These are phyloP conservation scores for Falco berigora DNA, from an alignment of 2,797 vertebrate genomes.

Conservation along the genomic window DNA sequence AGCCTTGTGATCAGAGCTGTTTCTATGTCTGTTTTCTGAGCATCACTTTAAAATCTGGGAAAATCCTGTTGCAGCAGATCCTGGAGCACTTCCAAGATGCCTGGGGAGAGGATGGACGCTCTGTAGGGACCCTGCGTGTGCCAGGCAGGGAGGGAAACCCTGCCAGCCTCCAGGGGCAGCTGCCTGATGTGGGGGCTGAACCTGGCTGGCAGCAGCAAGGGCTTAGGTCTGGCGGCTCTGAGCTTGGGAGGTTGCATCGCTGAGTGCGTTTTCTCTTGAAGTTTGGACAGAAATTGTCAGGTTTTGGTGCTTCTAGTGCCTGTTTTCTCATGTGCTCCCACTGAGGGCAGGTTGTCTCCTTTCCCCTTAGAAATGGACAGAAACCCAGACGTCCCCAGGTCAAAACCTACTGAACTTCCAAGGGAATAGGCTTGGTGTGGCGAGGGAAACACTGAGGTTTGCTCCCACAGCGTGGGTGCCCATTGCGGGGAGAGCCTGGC, in stretches of 20 bases:
- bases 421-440: neutral
- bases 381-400: neutral
- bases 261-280: neutral
- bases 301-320: neutral
- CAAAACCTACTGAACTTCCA: neutral
- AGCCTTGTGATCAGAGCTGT: neutral
- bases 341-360: neutral
- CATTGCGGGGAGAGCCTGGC: neutral
- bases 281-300: neutral
- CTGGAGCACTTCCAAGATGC: neutral
- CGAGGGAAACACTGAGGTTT: neutral
- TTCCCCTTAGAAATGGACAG: neutral
- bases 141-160: neutral
- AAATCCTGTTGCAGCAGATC: neutral
- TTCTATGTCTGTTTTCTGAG: neutral
- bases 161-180: rapidly evolving
- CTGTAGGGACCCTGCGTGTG: neutral
- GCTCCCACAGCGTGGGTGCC: neutral
- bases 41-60: neutral
- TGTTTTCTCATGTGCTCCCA: rapidly evolving
- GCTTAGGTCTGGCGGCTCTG: neutral
- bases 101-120: neutral
- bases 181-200: neutral
- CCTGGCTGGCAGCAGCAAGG: neutral
- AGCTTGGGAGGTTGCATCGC: neutral